phyloP scores from a whole-genome alignment of 2,797 vertebrate genomes.

The Graptemys geographica region DNA sequence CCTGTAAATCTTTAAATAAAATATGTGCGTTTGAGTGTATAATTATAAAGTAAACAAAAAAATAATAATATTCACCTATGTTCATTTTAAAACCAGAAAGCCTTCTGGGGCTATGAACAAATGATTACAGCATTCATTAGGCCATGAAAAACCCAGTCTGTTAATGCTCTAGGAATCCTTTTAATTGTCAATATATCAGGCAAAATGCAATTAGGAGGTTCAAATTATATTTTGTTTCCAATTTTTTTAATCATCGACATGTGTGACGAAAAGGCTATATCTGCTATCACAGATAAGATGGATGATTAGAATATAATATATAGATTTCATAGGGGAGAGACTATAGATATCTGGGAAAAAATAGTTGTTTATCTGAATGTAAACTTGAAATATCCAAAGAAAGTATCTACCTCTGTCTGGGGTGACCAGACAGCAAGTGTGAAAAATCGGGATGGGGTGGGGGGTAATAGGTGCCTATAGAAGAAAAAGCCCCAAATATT shows the following conservation, averaged over 20 bases:
- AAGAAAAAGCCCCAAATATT: no score
- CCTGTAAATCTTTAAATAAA: constrained; percentile 27
- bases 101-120: background rate
- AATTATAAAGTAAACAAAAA: background rate
- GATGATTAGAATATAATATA: background rate
- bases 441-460: no score
- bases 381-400: background rate
- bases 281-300: background rate
- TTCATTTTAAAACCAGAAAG: background rate
- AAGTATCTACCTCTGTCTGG: background rate
- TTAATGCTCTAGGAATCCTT: background rate
- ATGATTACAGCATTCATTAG: background rate
- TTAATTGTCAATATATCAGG: background rate
- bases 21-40: background rate
- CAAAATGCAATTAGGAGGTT: background rate
- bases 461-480: no score
- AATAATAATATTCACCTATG: background rate
- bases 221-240: background rate
- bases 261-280: background rate
- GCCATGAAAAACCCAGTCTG: background rate
- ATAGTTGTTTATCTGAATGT: background rate
- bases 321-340: background rate
- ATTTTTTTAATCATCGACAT: background rate
- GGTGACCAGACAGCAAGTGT: no score
- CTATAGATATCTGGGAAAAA: background rate